These are phyloP conservation scores for Luperina nickerlii DNA, from an alignment of 2,888 invertebrate species.

Conservation along the genomic window DNA sequence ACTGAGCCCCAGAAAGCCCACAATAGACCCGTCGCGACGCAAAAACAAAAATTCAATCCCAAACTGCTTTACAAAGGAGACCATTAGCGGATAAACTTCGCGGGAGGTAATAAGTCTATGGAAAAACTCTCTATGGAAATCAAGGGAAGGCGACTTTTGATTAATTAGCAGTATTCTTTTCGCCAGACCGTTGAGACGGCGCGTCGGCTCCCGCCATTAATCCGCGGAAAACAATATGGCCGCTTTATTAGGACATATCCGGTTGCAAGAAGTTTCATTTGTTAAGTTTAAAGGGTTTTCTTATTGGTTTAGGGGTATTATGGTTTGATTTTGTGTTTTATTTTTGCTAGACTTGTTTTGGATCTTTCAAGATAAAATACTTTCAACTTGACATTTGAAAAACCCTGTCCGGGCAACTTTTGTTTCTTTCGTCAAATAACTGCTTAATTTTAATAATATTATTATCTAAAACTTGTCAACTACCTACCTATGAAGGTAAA, in stretches of 20 bases:
- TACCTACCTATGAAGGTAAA: neutral
- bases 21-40: conserved; percentile 77
- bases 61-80: conserved; percentile 84
- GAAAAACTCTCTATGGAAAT: conserved; percentile 88
- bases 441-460: no score
- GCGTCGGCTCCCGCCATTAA: conserved; percentile 77
- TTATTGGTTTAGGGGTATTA: conserved; percentile 23
- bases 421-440: neutral
- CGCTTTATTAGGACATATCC: conserved; percentile 83
- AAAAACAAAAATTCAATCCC: conserved; percentile 84
- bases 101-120: conserved; percentile 79
- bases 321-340: neutral
- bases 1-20: conserved; percentile 67
- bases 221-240: conserved; percentile 86
- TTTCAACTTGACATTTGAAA: neutral
- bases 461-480: neutral
- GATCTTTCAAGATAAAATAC: neutral
- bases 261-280: conserved; percentile 74
- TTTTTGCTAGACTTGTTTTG: neutral
- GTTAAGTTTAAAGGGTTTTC: conserved; percentile 47
- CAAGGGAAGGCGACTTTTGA: conserved; percentile 87
- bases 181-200: conserved; percentile 78
- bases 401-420: no score
- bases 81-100: conserved; percentile 82
- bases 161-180: conserved; percentile 90